These are phyloP conservation scores for Troglohyphantes excavatus DNA, from an alignment of 2,888 invertebrate genomes.

Conservation along the genomic window DNA sequence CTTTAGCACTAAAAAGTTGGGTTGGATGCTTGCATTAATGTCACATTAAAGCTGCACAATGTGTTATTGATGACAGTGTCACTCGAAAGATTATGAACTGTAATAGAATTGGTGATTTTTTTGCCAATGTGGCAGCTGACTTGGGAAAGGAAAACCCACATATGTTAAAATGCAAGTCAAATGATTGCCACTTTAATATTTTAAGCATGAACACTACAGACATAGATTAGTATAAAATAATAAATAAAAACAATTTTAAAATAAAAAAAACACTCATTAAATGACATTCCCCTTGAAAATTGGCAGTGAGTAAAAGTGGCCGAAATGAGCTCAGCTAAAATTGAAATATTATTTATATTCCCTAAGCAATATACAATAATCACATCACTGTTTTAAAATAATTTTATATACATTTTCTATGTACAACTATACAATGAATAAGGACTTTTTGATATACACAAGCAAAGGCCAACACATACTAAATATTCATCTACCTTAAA, in stretches of 20 bases:
- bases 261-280: conserved; percentile 1
- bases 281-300: conserved; percentile 20
- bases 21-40: too few species aligned
- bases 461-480: not conserved
- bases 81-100: too few species aligned
- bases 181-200: too few species aligned
- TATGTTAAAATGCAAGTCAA: too few species aligned
- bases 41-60: too few species aligned
- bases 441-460: not conserved
- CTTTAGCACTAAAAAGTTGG: too few species aligned
- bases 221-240: too few species aligned
- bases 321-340: not conserved
- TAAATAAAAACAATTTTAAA: not conserved
- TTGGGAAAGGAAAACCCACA: too few species aligned
- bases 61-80: too few species aligned
- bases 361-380: conserved; percentile 8
- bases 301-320: conserved; percentile 36
- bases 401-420: conserved; percentile 55
- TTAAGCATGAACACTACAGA: too few species aligned
- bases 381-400: conserved; percentile 43
- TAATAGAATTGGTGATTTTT: too few species aligned
- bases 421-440: conserved; percentile 41
- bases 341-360: not conserved
- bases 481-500: not conserved
- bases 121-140: too few species aligned